Conservation (phyloP, 37 sponge, comb jelly and placozoan genomes). For the Spongilla lacustris region DNA sequence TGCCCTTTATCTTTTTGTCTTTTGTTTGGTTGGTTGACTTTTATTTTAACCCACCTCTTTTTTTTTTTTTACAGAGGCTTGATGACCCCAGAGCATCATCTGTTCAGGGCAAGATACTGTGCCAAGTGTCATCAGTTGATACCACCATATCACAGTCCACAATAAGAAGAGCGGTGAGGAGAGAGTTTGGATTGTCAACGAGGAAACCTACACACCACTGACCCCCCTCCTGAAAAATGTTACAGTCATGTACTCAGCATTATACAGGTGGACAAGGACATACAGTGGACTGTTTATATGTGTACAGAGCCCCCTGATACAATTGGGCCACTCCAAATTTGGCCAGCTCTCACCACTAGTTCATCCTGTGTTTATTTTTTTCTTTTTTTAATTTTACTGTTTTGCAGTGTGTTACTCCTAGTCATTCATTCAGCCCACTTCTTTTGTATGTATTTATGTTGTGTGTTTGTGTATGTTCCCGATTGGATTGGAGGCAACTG, state of each 20-base stretch:
- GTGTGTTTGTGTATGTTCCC: neutral
- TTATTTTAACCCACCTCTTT: neutral
- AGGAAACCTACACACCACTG: neutral
- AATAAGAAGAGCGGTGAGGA: neutral
- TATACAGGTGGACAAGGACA: neutral
- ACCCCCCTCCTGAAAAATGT: neutral
- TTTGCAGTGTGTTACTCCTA: neutral
- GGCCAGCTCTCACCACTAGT: neutral
- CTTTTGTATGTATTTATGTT: neutral
- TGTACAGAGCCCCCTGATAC: too few relatives aligned
- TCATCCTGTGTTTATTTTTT: neutral
- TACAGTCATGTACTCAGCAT: neutral
- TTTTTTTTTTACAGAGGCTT: constrained; percentile 19
- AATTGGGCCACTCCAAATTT: neutral
- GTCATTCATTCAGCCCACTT: neutral
- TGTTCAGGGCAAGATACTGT: constrained; percentile 22
- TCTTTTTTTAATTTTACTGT: neutral
- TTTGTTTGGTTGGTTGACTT: neutral
- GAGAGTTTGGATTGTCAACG: neutral
- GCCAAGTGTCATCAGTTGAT: constrained; percentile 34
- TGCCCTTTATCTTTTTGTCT: neutral
- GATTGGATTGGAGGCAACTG: neutral
- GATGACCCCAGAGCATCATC: constrained; percentile 33
- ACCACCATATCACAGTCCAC: neutral
- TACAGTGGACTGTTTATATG: neutral